These are phyloP conservation scores for Caenorhabditis panamensis DNA, from an alignment of 2,888 invertebrate genomes.

Conservation along the genomic window DNA sequence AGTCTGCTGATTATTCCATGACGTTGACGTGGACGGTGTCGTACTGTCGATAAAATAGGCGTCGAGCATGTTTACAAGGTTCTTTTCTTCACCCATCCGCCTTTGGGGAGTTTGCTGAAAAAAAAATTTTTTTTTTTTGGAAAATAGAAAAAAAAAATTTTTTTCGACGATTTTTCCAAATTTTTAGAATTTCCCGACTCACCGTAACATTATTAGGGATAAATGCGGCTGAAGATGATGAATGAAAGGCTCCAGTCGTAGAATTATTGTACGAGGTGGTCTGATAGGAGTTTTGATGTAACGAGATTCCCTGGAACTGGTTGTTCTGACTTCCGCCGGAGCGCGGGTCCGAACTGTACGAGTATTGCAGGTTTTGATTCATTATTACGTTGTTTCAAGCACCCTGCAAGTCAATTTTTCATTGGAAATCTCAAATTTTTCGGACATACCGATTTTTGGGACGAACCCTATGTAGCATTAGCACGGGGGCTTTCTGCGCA, in stretches of 20 bases:
- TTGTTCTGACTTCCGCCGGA: conserved; percentile 61
- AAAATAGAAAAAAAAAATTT: no score
- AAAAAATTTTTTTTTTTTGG: no score
- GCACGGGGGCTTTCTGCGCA: neutral
- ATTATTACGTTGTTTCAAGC: conserved; percentile 46
- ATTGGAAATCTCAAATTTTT: no score
- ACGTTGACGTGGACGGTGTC: conserved; percentile 55
- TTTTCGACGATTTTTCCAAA: no score
- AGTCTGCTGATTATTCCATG: conserved; percentile 49
- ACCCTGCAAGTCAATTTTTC: conserved; percentile 5
- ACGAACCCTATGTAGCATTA: neutral
- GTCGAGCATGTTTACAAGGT: conserved; percentile 64
- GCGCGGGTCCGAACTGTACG: conserved; percentile 67
- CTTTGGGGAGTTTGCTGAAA: conserved; percentile 50
- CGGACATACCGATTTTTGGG: neutral
- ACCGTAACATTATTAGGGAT: conserved; percentile 63
- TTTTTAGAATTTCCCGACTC: conserved; percentile 5
- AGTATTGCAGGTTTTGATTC: conserved; percentile 69
- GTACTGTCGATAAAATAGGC: conserved; percentile 68
- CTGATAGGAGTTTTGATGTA: conserved; percentile 68
- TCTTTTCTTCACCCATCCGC: conserved; percentile 59
- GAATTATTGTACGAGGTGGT: conserved; percentile 65
- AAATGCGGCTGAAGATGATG: conserved; percentile 61
- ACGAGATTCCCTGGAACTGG: conserved; percentile 60
- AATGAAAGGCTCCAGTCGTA: conserved; percentile 62